These are phyloP conservation scores for Ceratina calcarata DNA, from an alignment of 1,140 invertebrate species.

Conservation along the genomic window DNA sequence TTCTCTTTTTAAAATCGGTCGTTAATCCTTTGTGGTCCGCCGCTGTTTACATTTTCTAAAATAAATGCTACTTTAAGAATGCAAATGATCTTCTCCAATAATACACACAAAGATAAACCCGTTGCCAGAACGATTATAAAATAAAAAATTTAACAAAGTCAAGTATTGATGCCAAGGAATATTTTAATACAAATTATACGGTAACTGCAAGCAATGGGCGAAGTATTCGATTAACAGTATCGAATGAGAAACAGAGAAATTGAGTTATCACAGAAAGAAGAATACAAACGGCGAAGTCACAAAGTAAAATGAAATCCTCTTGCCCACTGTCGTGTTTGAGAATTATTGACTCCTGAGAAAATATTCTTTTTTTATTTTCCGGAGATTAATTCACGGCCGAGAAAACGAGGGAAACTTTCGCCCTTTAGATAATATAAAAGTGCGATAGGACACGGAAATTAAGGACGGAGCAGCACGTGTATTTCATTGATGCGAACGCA, in stretches of 20 bases:
- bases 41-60: constrained; percentile 1
- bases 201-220: too few species aligned
- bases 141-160: too few species aligned
- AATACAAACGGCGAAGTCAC: background rate
- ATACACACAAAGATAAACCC: too few species aligned
- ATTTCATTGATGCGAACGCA: constrained; percentile 1
- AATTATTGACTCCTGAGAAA: background rate
- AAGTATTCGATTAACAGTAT: too few species aligned
- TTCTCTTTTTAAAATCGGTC: background rate
- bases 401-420: constrained; percentile 1
- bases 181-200: too few species aligned
- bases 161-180: too few species aligned
- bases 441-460: background rate
- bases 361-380: too few species aligned
- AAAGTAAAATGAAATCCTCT: background rate
- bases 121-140: too few species aligned
- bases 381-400: background rate
- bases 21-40: constrained; percentile 12
- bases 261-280: background rate
- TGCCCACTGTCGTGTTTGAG: too few species aligned
- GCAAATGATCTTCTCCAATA: too few species aligned
- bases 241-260: background rate
- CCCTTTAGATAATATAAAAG: background rate
- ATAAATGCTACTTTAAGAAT: background rate
- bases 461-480: constrained; percentile 28